Evolutionary conservation across 2,113 vertebrate species (phyloP), one percentile per base, ranked within the genome.

Genomic region (Oreocharis arfaki): DNA sequence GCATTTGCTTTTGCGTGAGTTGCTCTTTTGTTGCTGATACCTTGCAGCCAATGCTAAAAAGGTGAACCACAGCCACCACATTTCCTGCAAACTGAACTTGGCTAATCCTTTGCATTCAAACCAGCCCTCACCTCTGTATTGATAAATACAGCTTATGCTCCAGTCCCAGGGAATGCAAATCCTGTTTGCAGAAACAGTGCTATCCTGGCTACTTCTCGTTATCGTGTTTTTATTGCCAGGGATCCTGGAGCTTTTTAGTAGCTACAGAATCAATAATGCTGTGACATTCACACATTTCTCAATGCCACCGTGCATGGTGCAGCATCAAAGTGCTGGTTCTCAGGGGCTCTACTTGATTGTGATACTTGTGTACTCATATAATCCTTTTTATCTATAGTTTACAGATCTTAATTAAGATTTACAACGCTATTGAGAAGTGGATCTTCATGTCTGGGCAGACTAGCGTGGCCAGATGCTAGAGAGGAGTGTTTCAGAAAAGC

Each of bases 381-480:
- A 90, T 82, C 92, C 83, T 84, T 89, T 83, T 84, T 41, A 75
- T 82, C 87, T 93, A 11, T 28, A 52, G 80, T 89, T 95, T 95
- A 90, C 69, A 71, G 94, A 87, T 86, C 69, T 88, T 92, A 89
- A 94, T 96, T 95, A 95, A 92, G 93, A 91, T 93, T 95, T 96
- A 87, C 53, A 68, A 2, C 1, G 23, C n/a, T 83, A 3, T 53
- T 92, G 41, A 84, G 88, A 78, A 92, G 76, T 79, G 68, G 77
- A 67, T 84, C 44, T 95, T 94, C 46, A 18, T 47, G 83, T 84
- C 73, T 95, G 83, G 83, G 90, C 53, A 89, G 76, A 78, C 4
- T 0, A 27, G 84, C 79, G 41, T 9, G 68, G 59, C 30, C 85
- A 93, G 83, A 71, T 93, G 69, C 79, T 94, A 64, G 84, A 90